Base-by-base conservation (phyloP, 2,113 vertebrate species). In the Hippocampus comes region DNA sequence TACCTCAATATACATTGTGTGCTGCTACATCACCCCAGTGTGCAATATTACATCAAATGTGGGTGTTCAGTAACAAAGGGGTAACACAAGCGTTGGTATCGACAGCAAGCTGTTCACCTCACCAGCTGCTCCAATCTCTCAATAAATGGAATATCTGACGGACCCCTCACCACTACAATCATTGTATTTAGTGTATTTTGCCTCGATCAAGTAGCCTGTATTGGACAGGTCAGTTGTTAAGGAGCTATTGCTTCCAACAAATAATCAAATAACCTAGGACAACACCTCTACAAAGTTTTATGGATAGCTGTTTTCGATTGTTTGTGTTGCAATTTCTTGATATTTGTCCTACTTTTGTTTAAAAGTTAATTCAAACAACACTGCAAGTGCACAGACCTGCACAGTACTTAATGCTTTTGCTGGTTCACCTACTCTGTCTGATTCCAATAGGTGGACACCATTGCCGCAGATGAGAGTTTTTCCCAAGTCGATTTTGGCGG, bases 401-500 rank as follows among this genome's bases (percentile, higher is more conserved):
- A 25, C 17, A 1, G 59, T 7, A 18, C 4, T 34, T 17, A 3
- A 2, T 34, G 23, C 6, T 34, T 30, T 18, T 61, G 2, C 27
- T 61, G 7, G 15, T 9, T 57, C 60, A 17, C 38, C 15, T 21
- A 7, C 41, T 30, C n/a, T 48, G n/a, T 70, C 53, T 30, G 21
- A 60, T 15, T 15, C 1, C 8, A 17, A 23, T 67, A 94, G 90
- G 93, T 94, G 65, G 93, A 94, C 81, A 94, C 93, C 1, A 94
- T 94, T 11, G 94, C 93, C 11, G 94, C 94, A 9, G 94, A 94
- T 42, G 93, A 94, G 81, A 94, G 93, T 79, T 94, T 94, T 84
- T 94, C 93, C 17, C 93, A 94, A 86, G 97, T 98, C 46, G 97
- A 99, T 88, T 97, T 99, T 11, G 97, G 97, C 4, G 97, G 96